Conservation (phyloP, 1,140 invertebrate species). For the Periplaneta americana region DNA sequence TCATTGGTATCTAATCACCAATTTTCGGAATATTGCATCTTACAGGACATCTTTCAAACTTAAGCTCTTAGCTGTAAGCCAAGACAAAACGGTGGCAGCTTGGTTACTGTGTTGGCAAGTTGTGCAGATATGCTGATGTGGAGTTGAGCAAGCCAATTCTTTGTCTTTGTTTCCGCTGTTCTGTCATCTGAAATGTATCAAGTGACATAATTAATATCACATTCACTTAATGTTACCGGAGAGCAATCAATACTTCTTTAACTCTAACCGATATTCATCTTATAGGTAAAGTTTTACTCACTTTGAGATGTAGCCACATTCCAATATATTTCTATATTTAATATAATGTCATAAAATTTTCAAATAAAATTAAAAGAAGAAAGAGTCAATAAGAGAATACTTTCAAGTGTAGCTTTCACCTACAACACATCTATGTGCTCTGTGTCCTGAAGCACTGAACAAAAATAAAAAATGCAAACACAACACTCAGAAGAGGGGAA, state of each 20-base stretch:
- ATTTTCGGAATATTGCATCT: not conserved
- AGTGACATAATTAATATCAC: not conserved
- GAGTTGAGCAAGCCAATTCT: slow-evolving; percentile 78
- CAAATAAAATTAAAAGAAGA: not conserved
- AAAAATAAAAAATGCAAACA: too few relatives aligned
- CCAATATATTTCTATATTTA: not conserved
- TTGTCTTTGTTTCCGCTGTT: slow-evolving; percentile 91
- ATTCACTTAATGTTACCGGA: not conserved
- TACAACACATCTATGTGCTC: not conserved
- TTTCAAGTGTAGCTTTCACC: too few relatives aligned
- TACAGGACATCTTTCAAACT: not conserved
- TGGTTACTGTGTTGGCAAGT: not conserved
- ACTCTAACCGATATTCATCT: not conserved
- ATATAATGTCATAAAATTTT: not conserved
- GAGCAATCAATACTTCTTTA: not conserved
- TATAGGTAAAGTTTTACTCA: too few relatives aligned
- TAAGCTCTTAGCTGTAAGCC: not conserved
- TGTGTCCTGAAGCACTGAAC: too few relatives aligned
- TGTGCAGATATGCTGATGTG: slow-evolving; percentile 39
- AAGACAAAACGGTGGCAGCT: not conserved
- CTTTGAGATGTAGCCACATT: not conserved
- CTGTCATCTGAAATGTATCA: slow-evolving; percentile 68
- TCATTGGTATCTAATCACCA: not conserved
- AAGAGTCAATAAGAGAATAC: not conserved
- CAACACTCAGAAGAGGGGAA: too few relatives aligned